A percentile compares a stretch with the other conserved stretches of the same genome.
Conservation (phyloP, 53 echinoderm and acorn worm genomes). For the Henricia sp. region DNA sequence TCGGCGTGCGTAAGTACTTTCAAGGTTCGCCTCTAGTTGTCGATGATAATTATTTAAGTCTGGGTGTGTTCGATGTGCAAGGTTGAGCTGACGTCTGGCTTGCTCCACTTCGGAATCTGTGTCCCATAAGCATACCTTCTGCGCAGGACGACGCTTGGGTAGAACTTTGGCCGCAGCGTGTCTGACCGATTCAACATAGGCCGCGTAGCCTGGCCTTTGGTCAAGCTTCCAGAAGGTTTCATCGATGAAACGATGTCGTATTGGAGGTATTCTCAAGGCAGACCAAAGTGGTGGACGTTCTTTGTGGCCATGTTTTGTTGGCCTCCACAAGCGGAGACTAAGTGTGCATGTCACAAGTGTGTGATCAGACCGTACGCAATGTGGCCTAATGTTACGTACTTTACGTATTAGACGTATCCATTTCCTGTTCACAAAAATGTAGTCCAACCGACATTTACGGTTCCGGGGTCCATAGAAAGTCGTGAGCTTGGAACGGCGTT, state of each 20-base stretch:
- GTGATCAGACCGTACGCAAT: conserved; percentile 14
- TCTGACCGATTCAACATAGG: conserved; percentile 41
- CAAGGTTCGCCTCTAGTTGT: conserved; percentile 29
- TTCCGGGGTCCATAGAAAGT: too few species aligned
- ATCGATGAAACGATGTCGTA: conserved; percentile 10
- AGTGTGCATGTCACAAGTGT: conserved; percentile 34
- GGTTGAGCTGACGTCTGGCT: conserved; percentile 30
- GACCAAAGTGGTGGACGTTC: conserved; percentile 37
- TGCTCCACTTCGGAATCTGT: conserved; percentile 29
- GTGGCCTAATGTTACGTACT: conserved; percentile 45
- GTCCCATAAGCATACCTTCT: conserved; percentile 30
- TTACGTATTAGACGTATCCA: conserved; percentile 57
- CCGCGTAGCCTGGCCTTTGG: conserved; percentile 20
- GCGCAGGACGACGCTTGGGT: conserved; percentile 30
- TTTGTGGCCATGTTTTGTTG: conserved; percentile 23
- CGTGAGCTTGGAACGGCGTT: conserved; percentile 8
- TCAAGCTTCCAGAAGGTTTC: conserved; percentile 16
- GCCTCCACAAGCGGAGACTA: conserved; percentile 31
- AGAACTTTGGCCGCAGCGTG: conserved; percentile 38
- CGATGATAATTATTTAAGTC: conserved; percentile 33
- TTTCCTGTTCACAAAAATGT: conserved; percentile 53
- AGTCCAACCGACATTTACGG: conserved; percentile 46
- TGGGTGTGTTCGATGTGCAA: conserved; percentile 19
- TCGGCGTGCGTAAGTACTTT: conserved; percentile 25
- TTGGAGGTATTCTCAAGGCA: conserved; percentile 11